Base-by-base conservation (phyloP, 2,888 invertebrate species). In the Drosophila vallismaia region DNA sequence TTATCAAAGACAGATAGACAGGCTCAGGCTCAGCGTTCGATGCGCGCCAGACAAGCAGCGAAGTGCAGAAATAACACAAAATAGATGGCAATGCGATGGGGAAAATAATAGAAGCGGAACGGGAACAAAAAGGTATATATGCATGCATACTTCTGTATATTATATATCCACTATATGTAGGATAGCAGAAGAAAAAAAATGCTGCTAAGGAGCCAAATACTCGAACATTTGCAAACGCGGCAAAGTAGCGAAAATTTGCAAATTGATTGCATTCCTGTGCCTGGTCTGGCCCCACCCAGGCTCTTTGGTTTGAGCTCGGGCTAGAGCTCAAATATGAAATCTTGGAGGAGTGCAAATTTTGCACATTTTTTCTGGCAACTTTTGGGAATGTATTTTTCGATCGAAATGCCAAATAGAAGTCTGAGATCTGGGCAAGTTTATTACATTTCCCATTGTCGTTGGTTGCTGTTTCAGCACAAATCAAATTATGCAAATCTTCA, bases 261-360 rank as follows among this genome's bases (percentile, higher is more conserved):
- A 89, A 89, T 89, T 89, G 89, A 89, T 89, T 89, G 89, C 89
- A 89, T 89, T 89, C 89, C 89, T 81, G 71, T 79, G 89, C 86
- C 44, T 24, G 24, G 44, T 9, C 24, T 24, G 19, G 24, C 19
- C 40, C 40, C 40, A 9, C 40, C 40, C 40, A 42, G 40, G 19
- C 40, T 42, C 40, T 19, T 42, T 8, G 33, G 52, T 50, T 24
- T 36, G 12, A 60, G 31, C 8, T 45, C 14, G 33, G 53, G 72
- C 64, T 56, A 36, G 50, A 50, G 68, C 52, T 64, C 54, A 55
- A 71, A 81, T 85, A 85, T 81, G 79, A 79, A 81, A 77, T 79
- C 86, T 81, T 53, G 36, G 58, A 62, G 62, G 77, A 81, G 73
- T 79, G 85, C 77, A 74, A 76, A 85, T 75, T 85, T 77, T 79